Base-by-base conservation (phyloP, 2,797 vertebrate species). In the Malacoctenus gilli region DNA sequence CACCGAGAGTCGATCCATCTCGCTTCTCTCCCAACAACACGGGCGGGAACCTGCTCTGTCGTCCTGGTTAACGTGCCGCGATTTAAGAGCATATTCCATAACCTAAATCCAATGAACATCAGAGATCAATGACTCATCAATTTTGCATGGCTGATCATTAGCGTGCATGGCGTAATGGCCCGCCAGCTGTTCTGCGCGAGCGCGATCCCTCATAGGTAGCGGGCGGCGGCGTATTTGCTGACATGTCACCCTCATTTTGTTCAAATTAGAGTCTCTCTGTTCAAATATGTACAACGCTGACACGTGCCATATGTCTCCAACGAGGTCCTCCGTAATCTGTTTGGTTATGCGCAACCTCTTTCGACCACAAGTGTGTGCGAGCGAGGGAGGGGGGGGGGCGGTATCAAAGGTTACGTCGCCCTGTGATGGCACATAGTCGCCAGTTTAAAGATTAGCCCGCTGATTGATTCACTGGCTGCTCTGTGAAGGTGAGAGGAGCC, bases 111-210 rank as follows among this genome's bases (percentile, higher is more conserved):
- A 43, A 41, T 53, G 68, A 73, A 61, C 51, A 40, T 62, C 25
- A 18, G 44, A 83, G 68, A 88, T 82, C 73, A 80, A 86, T 85
- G 83, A 77, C 69, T 85, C 82, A 87, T 89, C 82, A 86, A 85
- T 87, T 82, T 84, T 90, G 75, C 77, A 89, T 80, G 69, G 68
- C 64, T 70, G 75, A 79, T 90, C 87, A 89, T 90, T 88, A 89
- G 77, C 39, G 77, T 69, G 50, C 39, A 66, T 74, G 75, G 55
- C 37, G 37, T 87, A 89, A 91, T 75, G 67, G 77, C 57, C 73
- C 52, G 34, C 58, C 88, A 87, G 89, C 84, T 90, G 87, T 82
- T 89, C 83, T 14, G 49, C 39, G 61, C 72, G 83, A 82, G 71
- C 78, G 56, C 37, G 63, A 86, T 84, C 75, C 44, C 62, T 80